Base-by-base conservation (phyloP, 2,888 invertebrate genomes). In the Abscondita cerata region DNA sequence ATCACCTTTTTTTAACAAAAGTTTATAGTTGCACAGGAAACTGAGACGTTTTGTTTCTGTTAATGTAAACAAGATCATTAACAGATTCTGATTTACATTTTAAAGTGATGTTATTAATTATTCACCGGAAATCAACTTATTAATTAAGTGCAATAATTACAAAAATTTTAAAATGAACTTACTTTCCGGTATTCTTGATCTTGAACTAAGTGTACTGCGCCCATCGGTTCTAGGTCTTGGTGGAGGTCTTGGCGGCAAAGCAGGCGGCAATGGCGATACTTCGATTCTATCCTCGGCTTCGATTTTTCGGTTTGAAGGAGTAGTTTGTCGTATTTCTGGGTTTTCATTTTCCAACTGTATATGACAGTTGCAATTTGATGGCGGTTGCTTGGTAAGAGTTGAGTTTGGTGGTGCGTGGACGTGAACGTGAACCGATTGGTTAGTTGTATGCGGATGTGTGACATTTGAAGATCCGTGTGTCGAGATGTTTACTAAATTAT, bases 191-290 rank as follows among this genome's bases (percentile, higher is more conserved):
- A 72, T 67, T 56, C 74, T 65, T 64, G 73, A 76, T 69, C 80
- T 74, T 1, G 76, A 72, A 54, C 69, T 75, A 40, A 80, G 67
- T 44, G 78, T 79, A 12, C 73, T 72, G 33, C 65, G 71, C 16
- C 76, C 77, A 41, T 80, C 80, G 52, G 73, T 74, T 56, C 81
- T 71, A 11, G 81, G 81, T 59, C 82, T 74, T 12, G 81, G 81
- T 1, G 81, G 80, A 0, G 82, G 82, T 62, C 82, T 67, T 8
- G 82, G 82, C 0, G 82, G 82, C 67, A 82, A 68, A 8, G 82
- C 82, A 2, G 82, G 82, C 1, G 82, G 82, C 59, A 80, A 65
- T 31, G 80, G 80, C 8, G 79, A 80, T 20, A 81, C 78, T 67
- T 81, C 81, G 58, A 81, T 81, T 53, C 80, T 70, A 67, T 81